Base-by-base conservation (phyloP, 1,140 invertebrate species). In the Drosophila sp. region DNA sequence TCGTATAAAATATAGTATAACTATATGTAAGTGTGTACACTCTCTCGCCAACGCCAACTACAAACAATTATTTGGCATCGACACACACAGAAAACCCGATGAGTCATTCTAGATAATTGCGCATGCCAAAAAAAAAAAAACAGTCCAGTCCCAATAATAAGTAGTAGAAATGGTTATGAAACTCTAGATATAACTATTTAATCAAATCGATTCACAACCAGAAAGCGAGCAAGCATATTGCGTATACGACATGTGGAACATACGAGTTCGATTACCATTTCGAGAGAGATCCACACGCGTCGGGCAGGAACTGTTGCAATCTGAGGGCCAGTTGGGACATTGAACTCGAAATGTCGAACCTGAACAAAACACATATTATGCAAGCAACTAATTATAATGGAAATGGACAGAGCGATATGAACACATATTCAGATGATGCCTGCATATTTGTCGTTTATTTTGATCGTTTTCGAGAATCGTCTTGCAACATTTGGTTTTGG, bases 21-120 rank as follows among this genome's bases (percentile, higher is more conserved):
- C 25, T 25, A 8, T 47, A 47, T 23, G 2, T 25, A 25, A 5
- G 7, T n/a, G 25, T 23, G 17, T 47, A 50, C 7, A 50, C 44
- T 50, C 44, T 50, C 44, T 27, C 70, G 69, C 55, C 69, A 78
- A 78, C 76, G 76, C 77, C 76, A 85, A 70, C 74, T 75, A 75
- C 82, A 86, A 86, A 86, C 86, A 85, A 85, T 82, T 86, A 85
- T 85, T 84, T 84, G 80, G 80, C 80, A 84, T 77, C 69, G 74
- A 41, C 40, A 41, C 3, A 41, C 72, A 72, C 77, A 66, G 66
- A 76, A 87, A 89, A 74, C 55, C 76, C 84, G 73, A 89, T 89
- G 84, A 77, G 84, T 89, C 84, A 89, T 80, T 80, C 77, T 70
- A 68, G 63, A 84, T 89, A 89, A 89, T 89, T 89, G 84, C 76